Conservation (phyloP, 2,113 vertebrate species). For the Diglossa brunneiventris region DNA sequence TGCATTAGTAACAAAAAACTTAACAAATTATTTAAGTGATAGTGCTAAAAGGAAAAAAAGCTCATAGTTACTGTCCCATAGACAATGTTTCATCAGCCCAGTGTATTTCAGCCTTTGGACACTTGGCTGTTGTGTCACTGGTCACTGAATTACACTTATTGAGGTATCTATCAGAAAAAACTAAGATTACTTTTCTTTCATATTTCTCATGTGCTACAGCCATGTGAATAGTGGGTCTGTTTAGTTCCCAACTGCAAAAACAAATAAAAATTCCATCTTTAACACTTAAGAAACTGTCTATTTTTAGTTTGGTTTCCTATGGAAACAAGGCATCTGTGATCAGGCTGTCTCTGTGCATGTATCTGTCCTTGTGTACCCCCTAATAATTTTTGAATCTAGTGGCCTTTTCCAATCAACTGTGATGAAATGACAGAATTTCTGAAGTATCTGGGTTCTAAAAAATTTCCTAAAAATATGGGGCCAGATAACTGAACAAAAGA, state of each 20-base stretch:
- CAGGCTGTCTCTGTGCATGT: conserved; percentile 55
- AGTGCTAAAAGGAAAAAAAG: background rate
- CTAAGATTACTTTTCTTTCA: conserved; percentile 4
- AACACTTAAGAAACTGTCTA: conserved; percentile 64
- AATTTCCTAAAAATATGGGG: background rate
- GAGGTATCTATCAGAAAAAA: background rate
- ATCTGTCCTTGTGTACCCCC: conserved; percentile 67
- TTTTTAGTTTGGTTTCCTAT: conserved; percentile 71
- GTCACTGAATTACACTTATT: background rate
- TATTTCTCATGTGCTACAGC: conserved; percentile 23
- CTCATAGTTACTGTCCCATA: background rate
- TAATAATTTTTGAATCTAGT: conserved; percentile 58
- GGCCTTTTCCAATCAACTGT: conserved; percentile 4
- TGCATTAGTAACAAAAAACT: background rate
- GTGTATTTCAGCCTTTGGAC: background rate
- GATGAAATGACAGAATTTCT: background rate
- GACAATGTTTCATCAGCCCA: background rate
- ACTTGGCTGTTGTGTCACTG: background rate
- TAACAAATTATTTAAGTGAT: background rate
- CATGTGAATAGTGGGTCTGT: conserved; percentile 55
- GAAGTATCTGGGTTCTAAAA: background rate
- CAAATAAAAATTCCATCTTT: conserved; percentile 69
- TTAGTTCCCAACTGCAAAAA: conserved; percentile 61
- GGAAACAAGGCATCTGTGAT: conserved; percentile 66
- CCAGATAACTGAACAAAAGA: background rate